These are phyloP conservation scores for Acrobasis repandana DNA, from an alignment of 2,888 invertebrate genomes.

Conservation along the genomic window DNA sequence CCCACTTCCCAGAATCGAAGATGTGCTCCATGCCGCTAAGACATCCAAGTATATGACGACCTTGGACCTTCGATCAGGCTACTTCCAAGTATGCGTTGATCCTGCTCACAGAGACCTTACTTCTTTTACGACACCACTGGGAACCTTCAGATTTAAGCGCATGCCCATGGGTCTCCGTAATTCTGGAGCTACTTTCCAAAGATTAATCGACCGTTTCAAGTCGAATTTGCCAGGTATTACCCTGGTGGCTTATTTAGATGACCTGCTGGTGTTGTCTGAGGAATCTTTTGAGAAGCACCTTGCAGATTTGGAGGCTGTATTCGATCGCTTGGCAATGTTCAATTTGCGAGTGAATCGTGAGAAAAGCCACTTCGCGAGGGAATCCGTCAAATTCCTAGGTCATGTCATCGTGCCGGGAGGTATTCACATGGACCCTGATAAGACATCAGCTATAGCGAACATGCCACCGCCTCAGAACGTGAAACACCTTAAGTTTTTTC, in stretches of 20 bases:
- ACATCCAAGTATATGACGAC: background rate
- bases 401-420: conserved; percentile 43
- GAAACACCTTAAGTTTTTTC: conserved; percentile 21
- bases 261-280: background rate
- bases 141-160: conserved; percentile 18
- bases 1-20: conserved; percentile 1
- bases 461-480: conserved; percentile 31
- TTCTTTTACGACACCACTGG: background rate
- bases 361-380: conserved; percentile 4
- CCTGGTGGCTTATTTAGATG: background rate
- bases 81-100: background rate
- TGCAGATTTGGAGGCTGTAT: background rate
- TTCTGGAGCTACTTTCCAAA: conserved; percentile 18
- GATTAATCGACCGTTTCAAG: conserved; percentile 30
- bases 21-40: background rate
- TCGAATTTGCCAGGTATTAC: background rate
- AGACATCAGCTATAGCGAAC: conserved; percentile 37
- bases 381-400: conserved; percentile 40
- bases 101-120: background rate
- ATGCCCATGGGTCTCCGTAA: conserved; percentile 24
- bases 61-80: background rate
- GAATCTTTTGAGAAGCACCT: background rate
- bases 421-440: conserved; percentile 36
- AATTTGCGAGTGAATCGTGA: background rate
- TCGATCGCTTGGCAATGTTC: background rate